Conservation (phyloP, 1,140 invertebrate genomes). For the Ceratosolen fusciceps region DNA sequence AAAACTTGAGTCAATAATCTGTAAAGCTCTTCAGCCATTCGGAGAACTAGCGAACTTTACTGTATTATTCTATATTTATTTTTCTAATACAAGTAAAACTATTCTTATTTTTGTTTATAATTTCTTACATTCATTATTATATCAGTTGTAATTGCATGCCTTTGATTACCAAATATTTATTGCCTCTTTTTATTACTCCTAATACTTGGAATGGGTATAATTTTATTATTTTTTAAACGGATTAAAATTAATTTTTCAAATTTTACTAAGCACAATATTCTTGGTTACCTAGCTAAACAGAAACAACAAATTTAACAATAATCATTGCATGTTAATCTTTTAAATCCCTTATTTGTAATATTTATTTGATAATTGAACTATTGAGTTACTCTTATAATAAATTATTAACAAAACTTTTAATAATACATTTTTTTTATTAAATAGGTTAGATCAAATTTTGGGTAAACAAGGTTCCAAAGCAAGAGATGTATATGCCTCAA, state of each 20-base stretch:
- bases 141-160: neutral
- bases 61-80: neutral
- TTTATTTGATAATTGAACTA: constrained; percentile 4
- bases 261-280: too few species aligned
- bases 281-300: too few species aligned
- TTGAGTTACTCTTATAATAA: neutral
- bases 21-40: constrained; percentile 5
- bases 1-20: constrained; percentile 2
- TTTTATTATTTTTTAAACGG: neutral
- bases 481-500: constrained; percentile 94
- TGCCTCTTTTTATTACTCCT: neutral
- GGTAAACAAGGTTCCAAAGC: constrained; percentile 93
- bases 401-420: neutral
- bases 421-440: constrained; percentile 7
- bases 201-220: neutral
- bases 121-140: constrained; percentile 8
- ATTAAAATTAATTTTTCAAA: neutral
- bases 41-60: neutral
- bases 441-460: constrained; percentile 92
- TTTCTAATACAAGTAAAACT: neutral
- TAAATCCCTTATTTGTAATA: neutral
- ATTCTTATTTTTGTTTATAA: neutral
- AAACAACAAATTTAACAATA: neutral
- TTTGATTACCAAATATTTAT: neutral
- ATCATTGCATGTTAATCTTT: neutral